Conservation (phyloP, 2,113 vertebrate species). For the Bufo bufo region DNA sequence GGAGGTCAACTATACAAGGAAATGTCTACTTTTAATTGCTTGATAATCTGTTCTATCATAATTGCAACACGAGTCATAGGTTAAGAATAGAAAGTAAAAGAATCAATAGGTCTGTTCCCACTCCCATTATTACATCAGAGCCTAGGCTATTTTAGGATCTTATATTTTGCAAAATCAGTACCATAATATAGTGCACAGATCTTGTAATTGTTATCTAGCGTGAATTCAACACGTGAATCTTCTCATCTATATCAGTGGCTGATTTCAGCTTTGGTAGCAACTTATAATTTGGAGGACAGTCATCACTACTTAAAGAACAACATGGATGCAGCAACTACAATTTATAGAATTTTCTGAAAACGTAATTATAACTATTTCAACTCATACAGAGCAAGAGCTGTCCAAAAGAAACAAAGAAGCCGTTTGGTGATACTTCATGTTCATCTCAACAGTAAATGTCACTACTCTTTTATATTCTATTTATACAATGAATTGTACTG, state of each 20-base stretch:
- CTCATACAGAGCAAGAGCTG: conserved; percentile 12
- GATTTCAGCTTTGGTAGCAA: conserved; percentile 11
- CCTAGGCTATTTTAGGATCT: neutral
- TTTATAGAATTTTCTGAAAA: conserved; percentile 46
- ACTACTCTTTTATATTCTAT: neutral
- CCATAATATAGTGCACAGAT: neutral
- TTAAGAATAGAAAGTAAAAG: no score
- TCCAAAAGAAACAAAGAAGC: conserved; percentile 38
- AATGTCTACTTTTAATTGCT: neutral
- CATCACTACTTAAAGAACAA: conserved; percentile 16
- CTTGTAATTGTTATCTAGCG: neutral
- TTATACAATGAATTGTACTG: neutral
- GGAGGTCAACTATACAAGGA: no score
- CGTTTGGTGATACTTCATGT: neutral
- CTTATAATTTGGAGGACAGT: conserved; percentile 34
- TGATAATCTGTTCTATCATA: neutral
- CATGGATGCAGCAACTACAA: conserved; percentile 10
- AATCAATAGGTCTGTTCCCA: neutral
- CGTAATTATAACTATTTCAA: conserved; percentile 51
- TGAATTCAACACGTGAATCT: neutral
- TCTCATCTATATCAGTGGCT: neutral
- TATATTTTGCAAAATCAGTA: neutral
- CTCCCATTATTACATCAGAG: neutral
- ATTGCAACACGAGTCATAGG: neutral
- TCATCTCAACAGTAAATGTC: neutral